A percentile compares a stretch with the other conserved stretches of the same genome.
phyloP scores from a whole-genome alignment of 2,113 vertebrate genomes.

The Cyprinodon brontotheroides region DNA sequence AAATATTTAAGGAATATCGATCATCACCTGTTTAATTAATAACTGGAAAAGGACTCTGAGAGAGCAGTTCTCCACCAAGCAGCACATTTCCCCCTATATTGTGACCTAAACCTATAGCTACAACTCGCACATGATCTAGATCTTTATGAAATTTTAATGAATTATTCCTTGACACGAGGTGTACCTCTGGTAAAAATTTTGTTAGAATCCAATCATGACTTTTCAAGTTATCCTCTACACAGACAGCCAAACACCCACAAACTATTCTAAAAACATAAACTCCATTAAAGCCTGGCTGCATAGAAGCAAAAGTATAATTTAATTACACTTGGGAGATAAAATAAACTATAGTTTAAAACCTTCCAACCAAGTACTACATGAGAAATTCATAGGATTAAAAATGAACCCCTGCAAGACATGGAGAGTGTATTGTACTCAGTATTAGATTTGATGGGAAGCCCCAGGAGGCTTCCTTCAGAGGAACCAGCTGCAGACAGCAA shows the following conservation, averaged over 20 bases:
- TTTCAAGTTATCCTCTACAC: too few relatives aligned
- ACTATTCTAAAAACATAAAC: too few relatives aligned
- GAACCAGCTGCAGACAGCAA: slow-evolving; percentile 54
- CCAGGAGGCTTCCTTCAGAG: slow-evolving; percentile 61
- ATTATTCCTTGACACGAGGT: too few relatives aligned
- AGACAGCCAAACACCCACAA: too few relatives aligned
- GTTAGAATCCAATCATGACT: too few relatives aligned
- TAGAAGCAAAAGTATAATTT: background rate
- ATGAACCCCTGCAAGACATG: slow-evolving; percentile 39
- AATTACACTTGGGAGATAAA: background rate
- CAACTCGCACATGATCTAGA: too few relatives aligned
- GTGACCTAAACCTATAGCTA: too few relatives aligned
- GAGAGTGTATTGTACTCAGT: slow-evolving; percentile 54
- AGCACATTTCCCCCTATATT: too few relatives aligned
- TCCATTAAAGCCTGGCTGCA: background rate
- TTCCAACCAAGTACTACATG: background rate
- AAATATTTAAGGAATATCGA: background rate
- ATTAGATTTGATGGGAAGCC: slow-evolving; percentile 56
- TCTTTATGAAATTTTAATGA: too few relatives aligned
- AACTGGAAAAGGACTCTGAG: background rate
- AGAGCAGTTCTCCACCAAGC: too few relatives aligned
- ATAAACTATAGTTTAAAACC: background rate
- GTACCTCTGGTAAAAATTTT: too few relatives aligned
- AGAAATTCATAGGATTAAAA: slow-evolving; percentile 42
- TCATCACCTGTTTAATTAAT: background rate